Base-by-base conservation (phyloP, 2,888 invertebrate genomes). In the Timandra comae region DNA sequence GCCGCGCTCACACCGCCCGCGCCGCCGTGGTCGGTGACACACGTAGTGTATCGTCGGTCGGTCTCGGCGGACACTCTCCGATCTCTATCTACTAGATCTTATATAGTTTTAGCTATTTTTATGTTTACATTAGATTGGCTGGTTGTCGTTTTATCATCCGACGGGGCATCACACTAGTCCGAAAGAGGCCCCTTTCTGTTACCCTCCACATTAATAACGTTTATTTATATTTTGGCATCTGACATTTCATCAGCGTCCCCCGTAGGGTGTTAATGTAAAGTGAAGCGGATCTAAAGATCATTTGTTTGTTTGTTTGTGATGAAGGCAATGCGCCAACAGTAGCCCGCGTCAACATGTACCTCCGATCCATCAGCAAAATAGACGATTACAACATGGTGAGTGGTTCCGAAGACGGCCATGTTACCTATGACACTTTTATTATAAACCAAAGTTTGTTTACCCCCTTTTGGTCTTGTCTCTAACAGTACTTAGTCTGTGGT, bases 311-410 rank as follows among this genome's bases (percentile, higher is more conserved):
- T 72, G 55, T 74, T 71, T 78, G 68, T 76, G 70, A 71, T 58
- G 49, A 90, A 91, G 92, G 90, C 88, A 93, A 93, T 86, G 91
- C 91, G 80, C 93, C 96, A 68, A 95, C 96, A 76, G 87, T 91
- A 87, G 97, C 97, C 74, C 86, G 88, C 78, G 96, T 97, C 90
- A 97, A 98, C 93, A 91, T 98, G 90, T 95, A 91, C 88, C 93
- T 98, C 62, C 93, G 98, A 78, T 97, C 97, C 89, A 96, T 98
- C 91, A 96, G 96, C 91, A 96, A 97, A 93, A 97, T 98, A 89
- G 95, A 97, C 89, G 97, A 97, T 93, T 96, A 96, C 88, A 95
- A 96, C 90, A 98, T 97, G 97, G 97, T 97, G 93, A 96, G 96
- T 95, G 66, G 78, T 58, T 63, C 56, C 65, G 74, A 56, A 62